Evolutionary conservation across 2,797 vertebrate genomes (phyloP).

Genomic region (Chelidonichthys spinosus): DNA sequence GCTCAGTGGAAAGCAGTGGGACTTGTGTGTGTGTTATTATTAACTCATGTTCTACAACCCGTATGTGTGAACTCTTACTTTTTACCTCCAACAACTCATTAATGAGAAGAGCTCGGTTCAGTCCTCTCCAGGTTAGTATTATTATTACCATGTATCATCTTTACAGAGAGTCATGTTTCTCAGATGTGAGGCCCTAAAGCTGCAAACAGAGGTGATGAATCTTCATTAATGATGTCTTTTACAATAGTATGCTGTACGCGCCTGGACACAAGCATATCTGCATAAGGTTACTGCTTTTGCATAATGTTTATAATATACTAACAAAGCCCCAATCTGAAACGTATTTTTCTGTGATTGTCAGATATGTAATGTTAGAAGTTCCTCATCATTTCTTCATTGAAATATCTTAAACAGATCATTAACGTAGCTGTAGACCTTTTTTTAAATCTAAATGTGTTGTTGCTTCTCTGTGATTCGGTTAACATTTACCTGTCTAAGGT

Average conservation of each 20-base stretch:
- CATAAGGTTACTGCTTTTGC: conserved; percentile 8
- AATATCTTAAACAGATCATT: not conserved
- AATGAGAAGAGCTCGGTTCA: not conserved
- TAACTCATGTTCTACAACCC: not conserved
- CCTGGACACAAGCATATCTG: conserved; percentile 1
- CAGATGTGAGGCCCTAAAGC: conserved; percentile 13
- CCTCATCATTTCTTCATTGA: not conserved
- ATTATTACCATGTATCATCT: conserved; percentile 43
- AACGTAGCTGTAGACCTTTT: not conserved
- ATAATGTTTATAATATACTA: not conserved
- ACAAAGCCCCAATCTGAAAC: too few species aligned
- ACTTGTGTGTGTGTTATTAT: not conserved
- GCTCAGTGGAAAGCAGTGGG: not conserved
- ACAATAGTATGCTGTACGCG: not conserved
- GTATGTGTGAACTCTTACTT: not conserved
- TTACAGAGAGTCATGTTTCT: conserved; percentile 27
- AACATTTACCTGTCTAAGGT: not conserved
- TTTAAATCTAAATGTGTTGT: not conserved
- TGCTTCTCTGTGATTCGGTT: not conserved
- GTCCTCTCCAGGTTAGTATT: conserved; percentile 28
- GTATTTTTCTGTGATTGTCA: too few species aligned
- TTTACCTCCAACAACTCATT: not conserved
- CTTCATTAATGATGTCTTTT: conserved; percentile 40
- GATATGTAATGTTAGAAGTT: not conserved
- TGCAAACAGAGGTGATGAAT: conserved; percentile 37